A percentile compares a stretch with the other conserved stretches of the same genome.
Evolutionary conservation across 2,888 invertebrate genomes (phyloP).

Genomic region (Agrochola circellaris): DNA sequence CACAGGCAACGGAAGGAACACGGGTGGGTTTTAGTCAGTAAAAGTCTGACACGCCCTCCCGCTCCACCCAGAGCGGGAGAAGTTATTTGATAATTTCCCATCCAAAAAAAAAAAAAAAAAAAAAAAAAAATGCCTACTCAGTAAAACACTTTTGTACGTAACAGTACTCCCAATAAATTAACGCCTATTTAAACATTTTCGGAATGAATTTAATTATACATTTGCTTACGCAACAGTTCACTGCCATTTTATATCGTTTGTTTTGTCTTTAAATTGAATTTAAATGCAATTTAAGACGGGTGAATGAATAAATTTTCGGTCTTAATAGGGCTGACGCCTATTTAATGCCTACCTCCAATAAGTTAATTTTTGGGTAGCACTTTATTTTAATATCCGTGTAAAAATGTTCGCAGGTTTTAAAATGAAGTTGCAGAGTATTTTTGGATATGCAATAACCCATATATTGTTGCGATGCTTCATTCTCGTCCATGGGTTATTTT

Average conservation of each 20-base stretch:
- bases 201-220: conserved; percentile 63
- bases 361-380: conserved; percentile 3
- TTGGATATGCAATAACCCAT: neutral
- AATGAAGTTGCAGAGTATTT: neutral
- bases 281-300: conserved; percentile 58
- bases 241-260: conserved; percentile 46
- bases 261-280: conserved; percentile 55
- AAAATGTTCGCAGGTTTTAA: neutral
- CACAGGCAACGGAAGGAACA: no score
- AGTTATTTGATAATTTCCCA: no score
- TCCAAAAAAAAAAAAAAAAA: no score
- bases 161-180: conserved; percentile 46
- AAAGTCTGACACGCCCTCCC: no score
- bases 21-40: no score
- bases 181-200: conserved; percentile 57
- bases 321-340: conserved; percentile 3
- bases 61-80: no score
- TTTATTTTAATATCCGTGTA: neutral
- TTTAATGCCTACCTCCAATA: neutral
- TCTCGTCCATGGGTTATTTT: neutral
- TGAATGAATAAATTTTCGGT: conserved; percentile 37
- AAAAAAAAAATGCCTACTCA: conserved; percentile 17
- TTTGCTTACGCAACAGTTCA: conserved; percentile 57
- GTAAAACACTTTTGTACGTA: conserved; percentile 35
- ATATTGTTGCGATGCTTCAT: neutral